A percentile compares a stretch with the other conserved stretches of the same genome.
phyloP scores from a whole-genome alignment of 2,888 invertebrate genomes.

The Willowsia nigromaculata region DNA sequence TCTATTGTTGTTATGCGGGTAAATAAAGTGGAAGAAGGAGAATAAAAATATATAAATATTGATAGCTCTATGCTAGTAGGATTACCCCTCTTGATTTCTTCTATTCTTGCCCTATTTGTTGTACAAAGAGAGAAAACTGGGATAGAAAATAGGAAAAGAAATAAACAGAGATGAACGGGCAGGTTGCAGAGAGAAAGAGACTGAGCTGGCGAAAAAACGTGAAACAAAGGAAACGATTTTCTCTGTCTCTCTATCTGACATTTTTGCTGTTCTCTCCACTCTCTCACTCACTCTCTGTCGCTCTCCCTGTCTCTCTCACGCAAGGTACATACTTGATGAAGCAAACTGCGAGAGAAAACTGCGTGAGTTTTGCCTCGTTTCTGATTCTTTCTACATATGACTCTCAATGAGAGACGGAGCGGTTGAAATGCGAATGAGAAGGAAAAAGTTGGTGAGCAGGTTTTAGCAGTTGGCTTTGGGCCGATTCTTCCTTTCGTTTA shows the following conservation, averaged over 20 bases:
- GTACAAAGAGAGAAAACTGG: not conserved
- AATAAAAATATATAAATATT: conserved; percentile 15
- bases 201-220: not conserved
- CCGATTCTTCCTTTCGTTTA: conserved; percentile 76
- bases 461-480: conserved; percentile 74
- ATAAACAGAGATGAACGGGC: not conserved
- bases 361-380: conserved; percentile 33
- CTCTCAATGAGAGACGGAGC: not conserved
- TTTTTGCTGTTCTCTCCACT: not conserved
- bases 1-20: not conserved
- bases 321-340: conserved; percentile 41
- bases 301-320: not conserved
- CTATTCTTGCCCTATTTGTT: not conserved
- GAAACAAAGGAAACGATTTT: conserved; percentile 38
- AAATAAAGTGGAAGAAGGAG: not conserved
- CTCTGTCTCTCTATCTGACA: conserved; percentile 18
- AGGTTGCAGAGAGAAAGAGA: not conserved
- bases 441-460: conserved; percentile 58
- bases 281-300: not conserved
- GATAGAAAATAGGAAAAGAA: not conserved
- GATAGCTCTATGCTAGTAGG: not conserved
- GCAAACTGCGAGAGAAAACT: conserved; percentile 52
- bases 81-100: not conserved
- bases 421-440: conserved; percentile 60
- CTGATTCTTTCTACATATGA: conserved; percentile 30